Percentiles rank a stretch among this genome's conserved stretches.
These are phyloP conservation scores for Drosophila tani DNA, from an alignment of 1,140 invertebrate species.

Conservation along the genomic window DNA sequence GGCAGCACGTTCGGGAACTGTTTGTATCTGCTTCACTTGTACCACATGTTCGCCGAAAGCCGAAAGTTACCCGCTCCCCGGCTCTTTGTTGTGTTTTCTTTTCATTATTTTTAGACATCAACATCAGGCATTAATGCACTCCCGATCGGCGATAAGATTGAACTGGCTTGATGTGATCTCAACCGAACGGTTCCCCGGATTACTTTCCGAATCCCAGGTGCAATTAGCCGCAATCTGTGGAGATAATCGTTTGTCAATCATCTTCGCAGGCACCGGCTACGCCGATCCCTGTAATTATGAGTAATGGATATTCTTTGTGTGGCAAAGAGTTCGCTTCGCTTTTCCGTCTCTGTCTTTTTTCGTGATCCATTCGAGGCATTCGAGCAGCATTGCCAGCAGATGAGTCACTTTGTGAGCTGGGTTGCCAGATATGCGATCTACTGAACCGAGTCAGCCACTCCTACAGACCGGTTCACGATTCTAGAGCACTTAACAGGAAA, in stretches of 20 bases:
- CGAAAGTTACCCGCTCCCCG: slow-evolving; percentile 1
- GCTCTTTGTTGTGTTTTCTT: slow-evolving; percentile 21
- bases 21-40: slow-evolving; percentile 30
- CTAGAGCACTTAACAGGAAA: background rate
- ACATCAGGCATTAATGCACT: slow-evolving; percentile 21
- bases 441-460: slow-evolving; percentile 4
- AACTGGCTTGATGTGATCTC: slow-evolving; percentile 13
- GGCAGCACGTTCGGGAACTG: slow-evolving; percentile 19
- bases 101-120: slow-evolving; percentile 42
- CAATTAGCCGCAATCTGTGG: slow-evolving; percentile 54
- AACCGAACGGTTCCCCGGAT: slow-evolving; percentile 20
- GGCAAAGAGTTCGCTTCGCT: slow-evolving; percentile 7
- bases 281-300: slow-evolving; percentile 48
- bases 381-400: slow-evolving; percentile 21
- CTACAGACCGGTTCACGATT: background rate
- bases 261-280: slow-evolving; percentile 10
- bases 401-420: slow-evolving; percentile 27
- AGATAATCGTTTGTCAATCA: slow-evolving; percentile 50
- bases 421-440: slow-evolving; percentile 5
- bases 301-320: slow-evolving; percentile 46
- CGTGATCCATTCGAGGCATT: slow-evolving; percentile 10
- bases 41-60: slow-evolving; percentile 38
- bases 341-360: background rate
- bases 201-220: slow-evolving; percentile 15
- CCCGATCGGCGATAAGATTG: slow-evolving; percentile 30